Base-by-base conservation (phyloP, 2,113 vertebrate genomes). In the Gila orcuttii region DNA sequence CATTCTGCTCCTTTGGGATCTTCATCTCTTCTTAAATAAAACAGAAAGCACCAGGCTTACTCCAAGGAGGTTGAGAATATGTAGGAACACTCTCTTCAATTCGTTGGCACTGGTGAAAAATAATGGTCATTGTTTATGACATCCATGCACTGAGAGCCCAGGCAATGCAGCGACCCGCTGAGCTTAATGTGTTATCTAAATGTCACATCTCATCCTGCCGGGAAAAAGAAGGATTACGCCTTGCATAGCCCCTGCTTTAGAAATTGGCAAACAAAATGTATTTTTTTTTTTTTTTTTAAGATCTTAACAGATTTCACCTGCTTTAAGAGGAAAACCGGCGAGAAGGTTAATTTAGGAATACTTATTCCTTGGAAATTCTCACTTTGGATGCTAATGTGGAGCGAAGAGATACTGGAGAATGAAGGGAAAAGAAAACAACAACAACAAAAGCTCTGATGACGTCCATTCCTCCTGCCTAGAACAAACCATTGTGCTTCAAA, bases 91-190 rank as follows among this genome's bases (percentile, higher is more conserved):
- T 77, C 19, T 74, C 80, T 60, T 79, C 75, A 62, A 55, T 47
- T 89, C 86, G 89, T 91, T 89, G 89, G 83, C 31, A 68, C 79
- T 76, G 78, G 82, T 90, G 82, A 89, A 89, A 90, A 90, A 90
- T 91, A 93, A 92, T 90, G 90, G 90, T 90, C 89, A 92, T 94
- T 93, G 92, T 93, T 94, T 93, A 93, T 93, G 91, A 88, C 93
- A 92, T 84, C 69, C 17, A 84, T 90, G 90, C 90, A 91, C 90
- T 92, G 88, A 89, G 80, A 71, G 64, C 59, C 39, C 59, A 64
- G 90, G 83, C 66, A 76, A 90, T 80, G 79, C n/a, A 60, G 85
- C 77, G 85, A 86, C 89, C 76, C 47, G 82, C 87, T 3, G 84
- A 87, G 91, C 90, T 92, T 91, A 86, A 91, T 92, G 90, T 90